A percentile compares a stretch with the other conserved stretches of the same genome.
These are phyloP conservation scores for Papilio demoleus DNA, from an alignment of 2,888 invertebrate species.

Conservation along the genomic window DNA sequence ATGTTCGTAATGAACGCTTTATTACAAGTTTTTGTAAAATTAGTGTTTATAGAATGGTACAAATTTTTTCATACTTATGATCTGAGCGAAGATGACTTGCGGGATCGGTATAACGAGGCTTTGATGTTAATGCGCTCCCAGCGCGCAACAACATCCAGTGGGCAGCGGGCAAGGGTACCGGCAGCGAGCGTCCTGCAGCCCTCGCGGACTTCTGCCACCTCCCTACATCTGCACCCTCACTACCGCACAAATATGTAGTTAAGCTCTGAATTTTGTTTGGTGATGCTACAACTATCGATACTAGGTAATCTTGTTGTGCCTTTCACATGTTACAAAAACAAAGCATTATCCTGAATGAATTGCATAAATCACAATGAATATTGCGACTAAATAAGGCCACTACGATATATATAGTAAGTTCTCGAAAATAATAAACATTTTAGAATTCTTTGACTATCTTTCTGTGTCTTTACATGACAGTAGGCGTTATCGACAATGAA, in stretches of 20 bases:
- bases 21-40: background rate
- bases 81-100: constrained; percentile 53
- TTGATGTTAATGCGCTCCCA: constrained; percentile 72
- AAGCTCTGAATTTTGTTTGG: constrained; percentile 53
- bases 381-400: background rate
- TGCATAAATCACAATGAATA: background rate
- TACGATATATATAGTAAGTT: background rate
- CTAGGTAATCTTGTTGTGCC: background rate
- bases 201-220: constrained; percentile 51
- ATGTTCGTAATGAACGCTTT: background rate
- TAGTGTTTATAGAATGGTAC: constrained; percentile 17
- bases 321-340: background rate
- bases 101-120: constrained; percentile 67
- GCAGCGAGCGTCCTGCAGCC: constrained; percentile 51
- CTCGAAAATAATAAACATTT: background rate
- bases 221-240: constrained; percentile 52
- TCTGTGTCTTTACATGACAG: background rate
- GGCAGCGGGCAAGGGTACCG: constrained; percentile 43
- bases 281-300: constrained; percentile 54
- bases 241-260: constrained; percentile 63
- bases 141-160: constrained; percentile 45
- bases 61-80: constrained; percentile 28
- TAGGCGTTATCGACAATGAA: background rate
- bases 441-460: background rate
- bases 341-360: background rate